phyloP scores from a whole-genome alignment of 2,113 vertebrate species.

The Tauraco erythrolophus region DNA sequence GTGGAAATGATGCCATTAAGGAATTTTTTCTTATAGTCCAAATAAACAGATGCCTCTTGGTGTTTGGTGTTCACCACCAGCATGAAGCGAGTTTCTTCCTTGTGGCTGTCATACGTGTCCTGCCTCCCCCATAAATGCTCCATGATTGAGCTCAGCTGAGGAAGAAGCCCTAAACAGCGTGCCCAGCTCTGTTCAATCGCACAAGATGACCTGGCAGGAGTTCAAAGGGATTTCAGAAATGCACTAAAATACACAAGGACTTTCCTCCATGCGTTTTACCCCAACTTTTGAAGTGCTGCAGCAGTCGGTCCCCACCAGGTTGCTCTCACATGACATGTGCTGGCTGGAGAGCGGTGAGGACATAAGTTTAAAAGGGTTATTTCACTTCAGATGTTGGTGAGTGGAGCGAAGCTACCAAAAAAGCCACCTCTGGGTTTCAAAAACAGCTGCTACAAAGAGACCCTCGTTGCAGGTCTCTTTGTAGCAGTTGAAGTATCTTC shows the following conservation, averaged over 20 bases:
- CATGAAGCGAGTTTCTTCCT: background rate
- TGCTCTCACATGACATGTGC: background rate
- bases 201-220: background rate
- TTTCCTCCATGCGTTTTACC: background rate
- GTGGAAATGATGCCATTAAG: background rate
- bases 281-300: background rate
- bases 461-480: too few relatives aligned
- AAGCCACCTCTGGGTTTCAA: background rate
- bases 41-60: background rate
- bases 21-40: background rate
- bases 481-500: too few relatives aligned
- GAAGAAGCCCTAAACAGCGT: background rate
- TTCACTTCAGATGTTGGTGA: too few relatives aligned
- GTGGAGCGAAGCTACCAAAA: background rate
- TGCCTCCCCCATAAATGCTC: background rate
- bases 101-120: background rate
- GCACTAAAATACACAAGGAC: background rate
- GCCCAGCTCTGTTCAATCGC: background rate
- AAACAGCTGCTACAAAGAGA: background rate
- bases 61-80: too few relatives aligned
- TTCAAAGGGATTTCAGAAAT: background rate
- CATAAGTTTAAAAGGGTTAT: too few relatives aligned
- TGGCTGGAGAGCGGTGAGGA: too few relatives aligned
- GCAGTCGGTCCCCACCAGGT: background rate
- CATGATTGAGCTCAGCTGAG: background rate